These are phyloP conservation scores for Dasyornis broadbenti DNA, from an alignment of 2,113 vertebrate genomes.

Conservation along the genomic window DNA sequence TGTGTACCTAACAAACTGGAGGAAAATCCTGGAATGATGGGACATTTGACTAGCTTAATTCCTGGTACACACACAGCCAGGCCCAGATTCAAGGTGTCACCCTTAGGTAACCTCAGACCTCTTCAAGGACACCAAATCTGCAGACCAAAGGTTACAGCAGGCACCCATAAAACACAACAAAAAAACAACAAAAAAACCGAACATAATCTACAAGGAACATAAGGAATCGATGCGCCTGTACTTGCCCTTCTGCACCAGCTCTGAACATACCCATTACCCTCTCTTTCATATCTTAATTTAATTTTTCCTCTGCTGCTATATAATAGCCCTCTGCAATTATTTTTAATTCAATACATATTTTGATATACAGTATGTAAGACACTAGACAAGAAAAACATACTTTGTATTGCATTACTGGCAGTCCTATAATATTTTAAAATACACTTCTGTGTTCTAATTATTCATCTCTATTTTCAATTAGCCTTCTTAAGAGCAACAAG, in stretches of 20 bases:
- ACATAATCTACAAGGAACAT: background rate
- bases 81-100: background rate
- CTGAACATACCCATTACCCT: background rate
- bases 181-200: background rate
- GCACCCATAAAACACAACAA: background rate
- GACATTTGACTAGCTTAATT: background rate
- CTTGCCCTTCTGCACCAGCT: fast-evolving
- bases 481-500: background rate
- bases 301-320: background rate
- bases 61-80: background rate
- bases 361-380: background rate
- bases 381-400: background rate
- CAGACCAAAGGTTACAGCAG: background rate
- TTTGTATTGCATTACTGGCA: background rate
- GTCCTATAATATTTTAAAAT: background rate
- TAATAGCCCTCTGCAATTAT: background rate
- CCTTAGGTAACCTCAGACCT: background rate
- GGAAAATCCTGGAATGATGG: background rate
- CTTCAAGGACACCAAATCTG: fast-evolving
- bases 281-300: background rate
- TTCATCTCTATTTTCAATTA: background rate
- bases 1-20: background rate
- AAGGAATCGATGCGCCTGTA: background rate
- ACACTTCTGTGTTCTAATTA: background rate
- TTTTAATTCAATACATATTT: background rate